These are phyloP conservation scores for Petrolisthes manimaculis DNA, from an alignment of 2,888 invertebrate genomes.

Conservation along the genomic window DNA sequence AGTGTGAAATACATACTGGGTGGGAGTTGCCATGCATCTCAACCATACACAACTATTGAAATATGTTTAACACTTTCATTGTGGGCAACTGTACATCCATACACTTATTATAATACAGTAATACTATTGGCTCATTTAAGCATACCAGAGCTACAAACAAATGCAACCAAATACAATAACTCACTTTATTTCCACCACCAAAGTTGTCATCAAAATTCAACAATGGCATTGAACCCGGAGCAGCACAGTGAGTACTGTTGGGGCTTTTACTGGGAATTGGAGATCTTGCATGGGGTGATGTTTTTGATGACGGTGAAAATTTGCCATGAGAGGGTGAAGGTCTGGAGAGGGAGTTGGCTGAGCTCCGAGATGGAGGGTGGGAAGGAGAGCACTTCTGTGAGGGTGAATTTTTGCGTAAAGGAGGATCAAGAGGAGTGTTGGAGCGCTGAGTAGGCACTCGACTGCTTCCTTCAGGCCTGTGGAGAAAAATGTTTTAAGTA, in stretches of 20 bases:
- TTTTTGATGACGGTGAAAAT: conserved; percentile 30
- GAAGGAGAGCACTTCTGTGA: conserved; percentile 57
- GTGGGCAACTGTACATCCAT: no score
- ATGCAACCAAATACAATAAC: not conserved
- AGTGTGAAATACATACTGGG: no score
- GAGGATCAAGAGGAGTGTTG: conserved; percentile 54
- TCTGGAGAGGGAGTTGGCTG: conserved; percentile 35
- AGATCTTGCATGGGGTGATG: conserved; percentile 47
- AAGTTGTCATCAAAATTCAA: conserved; percentile 39
- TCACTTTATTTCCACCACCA: conserved; percentile 12
- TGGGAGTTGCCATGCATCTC: no score
- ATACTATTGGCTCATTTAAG: no score
- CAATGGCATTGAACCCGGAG: conserved; percentile 55
- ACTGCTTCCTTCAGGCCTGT: conserved; percentile 53
- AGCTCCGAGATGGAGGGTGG: conserved; percentile 41
- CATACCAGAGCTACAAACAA: no score
- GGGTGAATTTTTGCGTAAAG: conserved; percentile 52
- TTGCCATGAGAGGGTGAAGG: conserved; percentile 52
- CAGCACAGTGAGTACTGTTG: conserved; percentile 32
- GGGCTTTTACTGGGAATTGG: conserved; percentile 49
- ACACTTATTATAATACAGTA: no score
- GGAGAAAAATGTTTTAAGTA: not conserved
- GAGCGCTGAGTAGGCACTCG: conserved; percentile 53
- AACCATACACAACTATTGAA: no score
- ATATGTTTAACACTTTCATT: no score